Conservation (phyloP, 2,113 vertebrate species). For the Tragelaphus buxtoni region DNA sequence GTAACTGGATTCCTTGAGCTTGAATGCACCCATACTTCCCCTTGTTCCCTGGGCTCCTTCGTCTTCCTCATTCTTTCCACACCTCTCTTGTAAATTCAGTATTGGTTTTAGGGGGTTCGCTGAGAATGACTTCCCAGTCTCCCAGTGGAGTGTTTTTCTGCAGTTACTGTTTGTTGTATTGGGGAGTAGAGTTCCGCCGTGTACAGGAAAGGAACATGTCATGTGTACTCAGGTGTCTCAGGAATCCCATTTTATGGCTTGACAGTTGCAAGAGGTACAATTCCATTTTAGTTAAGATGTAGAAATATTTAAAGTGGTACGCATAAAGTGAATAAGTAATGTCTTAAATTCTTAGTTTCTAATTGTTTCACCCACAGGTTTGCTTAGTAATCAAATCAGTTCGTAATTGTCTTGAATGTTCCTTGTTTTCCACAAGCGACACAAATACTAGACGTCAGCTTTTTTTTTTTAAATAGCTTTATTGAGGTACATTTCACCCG, state of each 20-base stretch:
- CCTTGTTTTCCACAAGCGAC: too few species aligned
- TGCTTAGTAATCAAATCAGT: neutral
- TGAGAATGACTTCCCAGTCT: neutral
- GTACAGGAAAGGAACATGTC: neutral
- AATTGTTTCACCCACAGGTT: neutral
- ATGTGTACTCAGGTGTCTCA: neutral
- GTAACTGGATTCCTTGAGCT: neutral
- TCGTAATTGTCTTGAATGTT: neutral
- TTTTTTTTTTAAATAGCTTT: neutral
- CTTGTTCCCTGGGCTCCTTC: neutral
- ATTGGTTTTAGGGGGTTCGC: neutral
- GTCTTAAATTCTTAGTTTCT: neutral
- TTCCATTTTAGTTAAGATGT: neutral
- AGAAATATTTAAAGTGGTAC: neutral
- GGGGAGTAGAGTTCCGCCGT: neutral
- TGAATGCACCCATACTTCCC: neutral
- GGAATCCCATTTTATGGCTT: neutral
- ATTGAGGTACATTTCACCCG: neutral
- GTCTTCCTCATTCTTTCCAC: slow-evolving; percentile 48
- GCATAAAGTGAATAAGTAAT: neutral
- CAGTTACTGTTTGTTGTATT: slow-evolving; percentile 17
- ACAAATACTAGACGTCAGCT: too few species aligned
- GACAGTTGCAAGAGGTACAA: neutral
- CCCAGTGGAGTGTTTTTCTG: neutral
- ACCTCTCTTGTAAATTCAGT: neutral